Evolutionary conservation across 2,113 vertebrate species (phyloP).

Genomic region (Xenopus borealis): DNA sequence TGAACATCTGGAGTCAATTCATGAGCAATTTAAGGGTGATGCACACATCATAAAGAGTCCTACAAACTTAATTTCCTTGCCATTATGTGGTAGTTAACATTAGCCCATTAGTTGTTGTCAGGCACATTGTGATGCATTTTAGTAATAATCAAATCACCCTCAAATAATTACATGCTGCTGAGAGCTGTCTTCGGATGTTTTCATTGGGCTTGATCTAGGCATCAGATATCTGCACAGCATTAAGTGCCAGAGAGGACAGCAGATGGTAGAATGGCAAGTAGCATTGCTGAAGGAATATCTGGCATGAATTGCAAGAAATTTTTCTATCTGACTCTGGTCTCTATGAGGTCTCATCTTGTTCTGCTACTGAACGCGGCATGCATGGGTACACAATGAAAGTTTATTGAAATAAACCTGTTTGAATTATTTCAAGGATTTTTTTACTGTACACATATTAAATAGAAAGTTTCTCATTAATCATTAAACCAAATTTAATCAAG

Average conservation of each 20-base stretch:
- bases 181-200: not conserved
- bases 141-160: constrained; percentile 7
- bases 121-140: constrained; percentile 26
- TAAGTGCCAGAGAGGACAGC: not conserved
- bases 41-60: constrained; percentile 16
- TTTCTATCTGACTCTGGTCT: constrained; percentile 9
- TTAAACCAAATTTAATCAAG: too few relatives aligned
- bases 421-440: too few relatives aligned
- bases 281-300: constrained; percentile 16
- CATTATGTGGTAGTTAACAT: constrained; percentile 20
- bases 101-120: constrained; percentile 1
- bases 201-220: too few relatives aligned
- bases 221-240: not conserved
- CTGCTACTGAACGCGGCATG: not conserved
- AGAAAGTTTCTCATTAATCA: too few relatives aligned
- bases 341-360: not conserved
- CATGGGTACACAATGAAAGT: too few relatives aligned
- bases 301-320: constrained; percentile 1
- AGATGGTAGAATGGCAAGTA: constrained; percentile 7
- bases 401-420: too few relatives aligned
- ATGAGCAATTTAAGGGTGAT: constrained; percentile 17
- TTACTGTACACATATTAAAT: too few relatives aligned
- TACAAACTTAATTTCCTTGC: constrained; percentile 16
- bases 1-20: too few relatives aligned
- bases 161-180: not conserved